Conservation (phyloP, 2,113 vertebrate genomes). For the Leptobrachium leishanense region DNA sequence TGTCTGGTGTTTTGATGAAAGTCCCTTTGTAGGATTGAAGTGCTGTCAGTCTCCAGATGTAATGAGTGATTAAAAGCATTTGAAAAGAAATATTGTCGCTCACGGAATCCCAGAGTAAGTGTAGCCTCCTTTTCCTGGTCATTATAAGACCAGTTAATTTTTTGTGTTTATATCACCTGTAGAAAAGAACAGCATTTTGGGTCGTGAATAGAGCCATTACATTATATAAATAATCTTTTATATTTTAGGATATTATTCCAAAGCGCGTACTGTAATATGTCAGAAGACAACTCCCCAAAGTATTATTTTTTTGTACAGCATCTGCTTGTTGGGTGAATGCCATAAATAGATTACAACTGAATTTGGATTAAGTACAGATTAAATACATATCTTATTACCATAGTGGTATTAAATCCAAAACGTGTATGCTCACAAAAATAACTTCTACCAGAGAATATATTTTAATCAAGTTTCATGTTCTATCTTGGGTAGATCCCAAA, state of each 20-base stretch:
- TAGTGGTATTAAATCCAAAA: slow-evolving; percentile 25
- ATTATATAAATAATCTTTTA: not conserved
- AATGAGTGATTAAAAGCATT: too few species aligned
- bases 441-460: slow-evolving; percentile 7
- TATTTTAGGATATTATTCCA: too few species aligned
- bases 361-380: slow-evolving; percentile 27
- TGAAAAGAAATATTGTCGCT: too few species aligned
- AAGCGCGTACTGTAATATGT: not conserved
- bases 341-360: slow-evolving; percentile 13
- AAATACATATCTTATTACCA: slow-evolving; percentile 1
- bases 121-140: too few species aligned
- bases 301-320: slow-evolving; percentile 5
- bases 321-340: slow-evolving; percentile 23
- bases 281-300: not conserved
- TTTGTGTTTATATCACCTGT: too few species aligned
- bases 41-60: too few species aligned
- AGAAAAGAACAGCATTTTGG: too few species aligned
- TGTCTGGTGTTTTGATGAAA: too few species aligned
- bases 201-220: not conserved
- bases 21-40: too few species aligned
- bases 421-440: slow-evolving; percentile 13
- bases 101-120: too few species aligned
- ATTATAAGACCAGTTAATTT: too few species aligned
- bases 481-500: not conserved
- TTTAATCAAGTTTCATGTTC: slow-evolving; percentile 7